These are phyloP conservation scores for Alosa sapidissima DNA, from an alignment of 2,797 vertebrate species.

Conservation along the genomic window DNA sequence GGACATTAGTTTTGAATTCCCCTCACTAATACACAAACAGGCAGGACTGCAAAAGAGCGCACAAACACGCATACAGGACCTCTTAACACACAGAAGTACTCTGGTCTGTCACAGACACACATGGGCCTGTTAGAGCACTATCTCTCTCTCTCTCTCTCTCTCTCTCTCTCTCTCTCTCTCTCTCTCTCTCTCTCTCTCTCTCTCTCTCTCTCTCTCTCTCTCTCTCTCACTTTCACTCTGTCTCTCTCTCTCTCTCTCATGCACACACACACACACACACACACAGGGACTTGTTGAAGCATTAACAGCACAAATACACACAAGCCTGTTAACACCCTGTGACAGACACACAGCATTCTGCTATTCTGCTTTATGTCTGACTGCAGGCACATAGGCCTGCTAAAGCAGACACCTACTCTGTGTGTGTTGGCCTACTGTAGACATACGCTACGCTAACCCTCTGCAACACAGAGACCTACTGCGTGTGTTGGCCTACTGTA, in stretches of 20 bases:
- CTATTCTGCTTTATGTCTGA: not conserved
- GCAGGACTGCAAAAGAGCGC: not conserved
- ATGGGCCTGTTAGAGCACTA: not conserved
- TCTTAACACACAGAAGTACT: not conserved
- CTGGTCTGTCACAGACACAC: not conserved
- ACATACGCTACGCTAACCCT: not conserved
- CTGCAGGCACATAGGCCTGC: not conserved
- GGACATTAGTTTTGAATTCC: too few species aligned
- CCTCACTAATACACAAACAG: not conserved
- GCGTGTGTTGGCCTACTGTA: not conserved
- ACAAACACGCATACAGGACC: not conserved
- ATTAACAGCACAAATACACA: not conserved
- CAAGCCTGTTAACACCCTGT: not conserved
- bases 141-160: too few species aligned
- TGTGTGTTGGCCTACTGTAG: not conserved
- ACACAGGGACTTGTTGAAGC: constrained; percentile 5
- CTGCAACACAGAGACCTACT: not conserved
- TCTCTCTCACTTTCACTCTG: not conserved
- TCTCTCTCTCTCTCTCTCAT: not conserved
- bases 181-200: too few species aligned
- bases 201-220: too few species aligned
- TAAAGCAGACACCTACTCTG: not conserved
- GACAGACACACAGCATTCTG: not conserved
- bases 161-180: too few species aligned
- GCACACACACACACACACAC: not conserved